A percentile compares a stretch with the other conserved stretches of the same genome.
These are phyloP conservation scores for Alces alces DNA, from an alignment of 2,113 vertebrate species.

Conservation along the genomic window DNA sequence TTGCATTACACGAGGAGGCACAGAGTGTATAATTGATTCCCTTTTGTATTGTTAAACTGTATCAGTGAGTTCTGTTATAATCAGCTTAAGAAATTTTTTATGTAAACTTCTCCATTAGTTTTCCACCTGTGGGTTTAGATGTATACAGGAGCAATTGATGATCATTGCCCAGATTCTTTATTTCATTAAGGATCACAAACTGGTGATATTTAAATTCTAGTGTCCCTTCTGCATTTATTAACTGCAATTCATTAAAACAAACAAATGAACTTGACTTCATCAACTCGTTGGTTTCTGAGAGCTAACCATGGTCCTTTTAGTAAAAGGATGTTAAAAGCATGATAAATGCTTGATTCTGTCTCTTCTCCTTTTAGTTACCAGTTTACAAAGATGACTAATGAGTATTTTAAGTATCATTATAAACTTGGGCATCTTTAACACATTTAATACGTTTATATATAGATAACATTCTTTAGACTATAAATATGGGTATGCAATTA, in stretches of 20 bases:
- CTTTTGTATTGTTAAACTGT: not conserved
- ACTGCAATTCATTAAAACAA: conserved; percentile 4
- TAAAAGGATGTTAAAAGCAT: not conserved
- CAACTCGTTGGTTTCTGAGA: not conserved
- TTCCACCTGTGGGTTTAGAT: not conserved
- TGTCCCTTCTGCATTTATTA: not conserved
- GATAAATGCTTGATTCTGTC: not conserved
- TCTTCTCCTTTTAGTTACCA: not conserved
- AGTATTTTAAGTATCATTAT: not conserved
- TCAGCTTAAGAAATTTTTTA: not conserved
- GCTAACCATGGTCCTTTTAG: not conserved
- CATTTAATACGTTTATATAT: not conserved
- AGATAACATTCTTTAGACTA: not conserved
- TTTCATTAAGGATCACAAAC: not conserved
- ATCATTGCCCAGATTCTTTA: not conserved
- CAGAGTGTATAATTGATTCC: not conserved
- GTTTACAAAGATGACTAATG: not conserved
- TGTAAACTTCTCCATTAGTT: not conserved
- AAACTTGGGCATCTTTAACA: not conserved
- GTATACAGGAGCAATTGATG: not conserved
- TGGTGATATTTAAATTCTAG: not conserved
- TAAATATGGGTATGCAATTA: not conserved
- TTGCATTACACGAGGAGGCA: not conserved
- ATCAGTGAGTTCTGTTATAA: not conserved
- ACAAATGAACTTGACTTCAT: not conserved